Evolutionary conservation across 2,113 vertebrate species (phyloP), one percentile per base, ranked within the genome.

Genomic region (Plotosus lineatus): DNA sequence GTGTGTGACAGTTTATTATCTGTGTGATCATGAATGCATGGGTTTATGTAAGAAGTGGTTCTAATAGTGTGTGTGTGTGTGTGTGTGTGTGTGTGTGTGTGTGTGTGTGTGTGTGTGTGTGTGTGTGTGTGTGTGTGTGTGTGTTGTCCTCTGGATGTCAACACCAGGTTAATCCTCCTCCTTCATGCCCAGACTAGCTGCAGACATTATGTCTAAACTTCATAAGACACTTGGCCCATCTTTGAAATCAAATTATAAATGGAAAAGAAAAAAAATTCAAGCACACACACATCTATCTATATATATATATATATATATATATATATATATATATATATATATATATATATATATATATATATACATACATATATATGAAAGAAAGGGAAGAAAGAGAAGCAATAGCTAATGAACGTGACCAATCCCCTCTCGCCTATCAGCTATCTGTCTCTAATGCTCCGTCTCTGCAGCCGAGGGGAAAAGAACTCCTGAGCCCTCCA

Each of bases 121-220:
- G 61, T 21, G 61, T 66, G 53, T 40, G 58, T 73, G 51, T 50
- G 48, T 14, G 48, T 66, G 51, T 14, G 36, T 71, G 61, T 73
- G 72, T 75, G 66, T 77, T 44, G 26, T 72, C 75, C 55, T 82
- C 71, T 77, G 81, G 74, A 77, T 83, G 58, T 80, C 75, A 81
- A 78, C 77, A 78, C 81, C 75, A 81, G 77, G 74, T 81, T 75
- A 83, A 36, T 71, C 74, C 74, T 50, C 63, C 71, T 46, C 11
- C 46, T 75, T 48, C 66, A 28, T 58, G 14, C 44, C 65, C 55
- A 28, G 65, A 74, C 51, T 55, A 31, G 69, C 82, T 81, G 60
- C 79, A 86, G 69, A 80, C 73, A 81, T 90, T 90, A 89, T 86
- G 83, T 87, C 86, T 86, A 87, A 91, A 92, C 86, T 89, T 90